These are phyloP conservation scores for Onychostruthus taczanowskii DNA, from an alignment of 2,113 vertebrate species.

Conservation along the genomic window DNA sequence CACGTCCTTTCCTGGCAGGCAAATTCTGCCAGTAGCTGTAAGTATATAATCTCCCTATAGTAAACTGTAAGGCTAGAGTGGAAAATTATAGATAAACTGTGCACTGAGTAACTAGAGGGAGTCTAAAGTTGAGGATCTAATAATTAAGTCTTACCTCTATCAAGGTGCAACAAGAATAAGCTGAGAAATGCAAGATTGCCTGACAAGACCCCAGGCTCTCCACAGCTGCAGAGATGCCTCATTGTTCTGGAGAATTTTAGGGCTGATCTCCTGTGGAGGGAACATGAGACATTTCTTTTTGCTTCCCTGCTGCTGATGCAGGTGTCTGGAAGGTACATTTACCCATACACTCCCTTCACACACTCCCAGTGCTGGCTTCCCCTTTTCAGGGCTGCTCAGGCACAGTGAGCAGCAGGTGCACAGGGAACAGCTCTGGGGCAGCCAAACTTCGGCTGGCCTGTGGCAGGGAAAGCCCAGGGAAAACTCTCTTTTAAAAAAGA, in stretches of 20 bases:
- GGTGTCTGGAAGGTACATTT: not conserved
- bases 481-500: not conserved
- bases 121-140: not conserved
- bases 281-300: not conserved
- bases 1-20: not conserved
- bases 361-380: not conserved
- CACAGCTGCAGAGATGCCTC: not conserved
- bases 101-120: not conserved
- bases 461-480: not conserved
- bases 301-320: not conserved
- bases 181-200: not conserved
- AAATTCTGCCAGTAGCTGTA: not conserved
- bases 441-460: not conserved
- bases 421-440: not conserved
- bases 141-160: not conserved
- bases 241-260: conserved; percentile 7
- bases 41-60: not conserved
- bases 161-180: conserved; percentile 17
- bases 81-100: not conserved
- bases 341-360: not conserved
- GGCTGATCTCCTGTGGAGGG: rapidly evolving
- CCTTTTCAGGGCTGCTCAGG: not conserved
- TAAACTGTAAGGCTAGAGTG: not conserved
- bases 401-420: not conserved
- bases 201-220: not conserved